A percentile compares a stretch with the other conserved stretches of the same genome.
Evolutionary conservation across 2,797 vertebrate species (phyloP).

Genomic region (Eulemur albifrons): DNA sequence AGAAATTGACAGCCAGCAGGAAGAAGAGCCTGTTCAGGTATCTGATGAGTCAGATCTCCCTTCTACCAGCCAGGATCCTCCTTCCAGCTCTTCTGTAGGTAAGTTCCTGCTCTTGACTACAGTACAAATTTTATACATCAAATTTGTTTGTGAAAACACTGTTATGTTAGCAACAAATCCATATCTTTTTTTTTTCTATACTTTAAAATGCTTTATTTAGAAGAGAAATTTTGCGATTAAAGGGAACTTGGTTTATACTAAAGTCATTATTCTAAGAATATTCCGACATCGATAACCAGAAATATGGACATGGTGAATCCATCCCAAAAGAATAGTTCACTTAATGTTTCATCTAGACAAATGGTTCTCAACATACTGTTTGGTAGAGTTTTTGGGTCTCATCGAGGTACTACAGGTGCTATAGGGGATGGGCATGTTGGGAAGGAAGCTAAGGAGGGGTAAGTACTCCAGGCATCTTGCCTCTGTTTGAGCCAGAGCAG

Average conservation of each 20-base stretch:
- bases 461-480: not conserved
- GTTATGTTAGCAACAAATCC: not conserved
- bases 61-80: constrained; percentile 96
- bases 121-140: fast-evolving
- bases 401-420: not conserved
- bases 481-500: not conserved
- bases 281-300: not conserved
- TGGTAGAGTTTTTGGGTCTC: not conserved
- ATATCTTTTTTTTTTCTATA: not conserved
- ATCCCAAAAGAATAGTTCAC: not conserved
- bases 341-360: not conserved
- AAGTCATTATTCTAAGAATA: not conserved
- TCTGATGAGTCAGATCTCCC: constrained; percentile 92
- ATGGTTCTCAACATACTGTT: not conserved
- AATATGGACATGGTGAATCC: not conserved
- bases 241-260: not conserved
- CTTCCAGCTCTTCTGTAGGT: constrained; percentile 95
- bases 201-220: constrained; percentile 26
- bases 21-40: constrained; percentile 91
- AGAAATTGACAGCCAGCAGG: constrained; percentile 92
- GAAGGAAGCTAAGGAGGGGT: not conserved
- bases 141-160: not conserved
- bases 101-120: not conserved
- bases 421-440: not conserved
- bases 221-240: not conserved